Evolutionary conservation across 2,888 invertebrate species (phyloP).

Genomic region (Frankliniella fusca): DNA sequence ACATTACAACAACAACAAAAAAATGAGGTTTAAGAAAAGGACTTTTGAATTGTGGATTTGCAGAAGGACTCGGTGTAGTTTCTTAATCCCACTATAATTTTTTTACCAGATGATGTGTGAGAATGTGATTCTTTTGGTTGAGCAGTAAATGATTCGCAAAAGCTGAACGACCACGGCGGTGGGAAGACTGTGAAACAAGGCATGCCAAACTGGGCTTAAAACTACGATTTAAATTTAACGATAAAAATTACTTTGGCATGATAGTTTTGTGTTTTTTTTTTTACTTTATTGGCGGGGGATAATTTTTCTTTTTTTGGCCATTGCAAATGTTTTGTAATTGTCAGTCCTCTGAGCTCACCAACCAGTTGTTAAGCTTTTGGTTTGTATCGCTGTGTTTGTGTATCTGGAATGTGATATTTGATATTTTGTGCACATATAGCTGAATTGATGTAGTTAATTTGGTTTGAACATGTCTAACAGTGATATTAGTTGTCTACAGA

Average conservation of each 20-base stretch:
- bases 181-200: background rate
- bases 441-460: slow-evolving; percentile 27
- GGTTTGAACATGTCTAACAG: slow-evolving; percentile 26
- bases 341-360: background rate
- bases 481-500: slow-evolving; percentile 26
- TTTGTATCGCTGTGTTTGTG: slow-evolving; percentile 26
- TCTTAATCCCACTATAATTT: background rate
- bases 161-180: background rate
- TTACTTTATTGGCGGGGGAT: no score
- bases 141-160: background rate
- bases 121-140: background rate
- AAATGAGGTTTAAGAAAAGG: background rate
- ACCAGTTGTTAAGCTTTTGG: slow-evolving; percentile 15
- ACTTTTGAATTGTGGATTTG: background rate
- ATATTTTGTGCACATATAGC: slow-evolving; percentile 26
- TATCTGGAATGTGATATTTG: slow-evolving; percentile 26
- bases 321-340: background rate
- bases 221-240: no score
- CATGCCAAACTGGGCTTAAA: background rate
- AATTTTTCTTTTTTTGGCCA: no score
- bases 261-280: no score
- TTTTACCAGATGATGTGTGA: slow-evolving; percentile 8
- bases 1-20: slow-evolving; percentile 12
- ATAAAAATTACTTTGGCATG: no score
- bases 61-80: slow-evolving; percentile 5